Evolutionary conservation across 1,140 invertebrate species (phyloP).

Genomic region (Zeugodacus cucurbitae): DNA sequence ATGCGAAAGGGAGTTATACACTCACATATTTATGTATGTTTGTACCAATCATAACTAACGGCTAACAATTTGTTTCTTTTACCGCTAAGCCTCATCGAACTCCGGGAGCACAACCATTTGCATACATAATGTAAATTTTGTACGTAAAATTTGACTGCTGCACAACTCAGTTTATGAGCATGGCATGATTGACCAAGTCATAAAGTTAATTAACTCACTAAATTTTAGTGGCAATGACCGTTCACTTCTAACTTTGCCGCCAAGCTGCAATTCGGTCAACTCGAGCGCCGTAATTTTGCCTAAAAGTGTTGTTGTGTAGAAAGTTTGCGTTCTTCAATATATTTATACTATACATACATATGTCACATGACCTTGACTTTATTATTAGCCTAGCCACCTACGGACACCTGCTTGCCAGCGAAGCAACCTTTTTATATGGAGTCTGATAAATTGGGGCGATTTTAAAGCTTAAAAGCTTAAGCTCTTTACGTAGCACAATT

Average conservation of each 20-base stretch:
- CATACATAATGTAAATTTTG: not conserved
- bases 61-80: not conserved
- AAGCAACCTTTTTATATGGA: not conserved
- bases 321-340: not conserved
- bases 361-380: not conserved
- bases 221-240: conserved; percentile 3
- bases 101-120: not conserved
- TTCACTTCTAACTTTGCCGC: not conserved
- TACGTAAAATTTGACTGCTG: not conserved
- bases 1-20: not conserved
- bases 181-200: not conserved
- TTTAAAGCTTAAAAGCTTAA: too few species aligned
- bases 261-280: not conserved
- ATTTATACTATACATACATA: too few species aligned
- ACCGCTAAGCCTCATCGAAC: not conserved
- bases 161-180: not conserved
- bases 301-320: not conserved
- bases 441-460: not conserved
- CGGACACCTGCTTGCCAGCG: not conserved
- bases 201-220: not conserved
- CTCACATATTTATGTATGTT: not conserved
- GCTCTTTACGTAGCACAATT: too few species aligned
- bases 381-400: not conserved
- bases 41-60: not conserved
- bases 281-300: not conserved